Base-by-base conservation (phyloP, 2,113 vertebrate genomes). In the Semnornis frantzii region DNA sequence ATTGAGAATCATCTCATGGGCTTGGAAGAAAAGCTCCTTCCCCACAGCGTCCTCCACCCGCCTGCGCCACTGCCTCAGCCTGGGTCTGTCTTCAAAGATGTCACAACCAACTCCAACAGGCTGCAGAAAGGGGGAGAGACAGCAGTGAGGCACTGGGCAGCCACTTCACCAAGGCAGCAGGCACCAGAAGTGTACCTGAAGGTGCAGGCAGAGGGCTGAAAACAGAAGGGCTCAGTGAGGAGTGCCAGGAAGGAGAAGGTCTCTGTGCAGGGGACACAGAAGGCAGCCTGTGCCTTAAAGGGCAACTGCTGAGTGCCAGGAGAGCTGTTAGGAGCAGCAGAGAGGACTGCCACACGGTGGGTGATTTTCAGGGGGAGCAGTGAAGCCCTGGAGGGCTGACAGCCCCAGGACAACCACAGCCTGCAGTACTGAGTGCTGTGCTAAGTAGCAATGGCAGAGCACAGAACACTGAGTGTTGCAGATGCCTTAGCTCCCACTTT, bases 21-120 rank as follows among this genome's bases (percentile, higher is more conserved):
- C 97, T 76, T 98, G 98, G 44, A 97, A 96, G 19, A 99, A 98
- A 81, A 98, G 96, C 54, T 98, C 97, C 31, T 91, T 96, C 1
- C 98, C 98, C 25, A 99, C 37, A 20, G 91, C 97, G 65, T 97
- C 92, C 81, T 98, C 98, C 85, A 99, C 98, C 3, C 98, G 78
- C 12, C 97, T 97, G 50, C 97, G 98, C 98, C 98, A 99, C 52
- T 98, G 98, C 9, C 34, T 81, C 87, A 99, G 97, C 89, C 96
- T 97, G 0, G 98, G 98, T 5, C 96, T 97, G 39, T 96, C 97
- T 17, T 97, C 97, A 37, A 98, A 98, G 60, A 97, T 54, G 37
- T 98, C 97, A 46, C 98, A 79, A 12, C 98, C 98, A 12, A 93
- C 85, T 78, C 97, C 98, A 16, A 98, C 54, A 9, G 98, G 98